Evolutionary conservation across 2,113 vertebrate species (phyloP), one percentile per base, ranked within the genome.

Genomic region (Nycticebus coucang): DNA sequence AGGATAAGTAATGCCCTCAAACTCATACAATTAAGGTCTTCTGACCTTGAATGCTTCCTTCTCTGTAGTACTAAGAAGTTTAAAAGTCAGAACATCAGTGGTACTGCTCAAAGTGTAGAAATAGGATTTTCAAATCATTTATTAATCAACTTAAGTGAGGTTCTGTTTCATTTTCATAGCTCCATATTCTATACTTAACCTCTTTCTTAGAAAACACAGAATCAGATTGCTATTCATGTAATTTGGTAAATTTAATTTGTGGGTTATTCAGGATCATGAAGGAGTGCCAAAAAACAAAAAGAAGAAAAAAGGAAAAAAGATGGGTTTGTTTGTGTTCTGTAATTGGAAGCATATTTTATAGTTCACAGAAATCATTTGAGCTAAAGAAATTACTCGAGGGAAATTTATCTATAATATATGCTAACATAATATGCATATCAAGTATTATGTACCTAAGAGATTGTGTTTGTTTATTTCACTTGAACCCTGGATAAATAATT

Each of bases 231-330:
- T 77, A 41, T 87, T 82, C 14, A 33, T 28, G 15, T 71, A 21
- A 74, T 79, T 91, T 60, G 37, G 24, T 79, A 74, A 79, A 21
- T 89, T 35, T 88, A 89, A 95, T 74, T 82, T 78, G 35, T 91
- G 41, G 4, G n/a, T 45, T 68, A 91, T 6, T 6, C 14, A 60
- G 86, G 4, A 28, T 74, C 53, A 69, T 30, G 45, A 24, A 68
- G 60, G 37, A 71, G 30, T 50, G 4, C 24, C 15, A 17, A 30
- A 30, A 45, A 81, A 80, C 24, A 60, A 78, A 26, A 8, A 28
- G 35, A 78, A 22, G 9, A 28, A 35, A 68, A 68, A 72, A 57
- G 30, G 45, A 50, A 50, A 50, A 30, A 41, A 80, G 75, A 53
- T 30, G 24, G 41, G 0, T 10, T 60, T 71, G 7, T 24, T 60